A percentile compares a stretch with the other conserved stretches of the same genome.
Evolutionary conservation across 2,797 vertebrate species (phyloP).

Genomic region (Danio kyathit): DNA sequence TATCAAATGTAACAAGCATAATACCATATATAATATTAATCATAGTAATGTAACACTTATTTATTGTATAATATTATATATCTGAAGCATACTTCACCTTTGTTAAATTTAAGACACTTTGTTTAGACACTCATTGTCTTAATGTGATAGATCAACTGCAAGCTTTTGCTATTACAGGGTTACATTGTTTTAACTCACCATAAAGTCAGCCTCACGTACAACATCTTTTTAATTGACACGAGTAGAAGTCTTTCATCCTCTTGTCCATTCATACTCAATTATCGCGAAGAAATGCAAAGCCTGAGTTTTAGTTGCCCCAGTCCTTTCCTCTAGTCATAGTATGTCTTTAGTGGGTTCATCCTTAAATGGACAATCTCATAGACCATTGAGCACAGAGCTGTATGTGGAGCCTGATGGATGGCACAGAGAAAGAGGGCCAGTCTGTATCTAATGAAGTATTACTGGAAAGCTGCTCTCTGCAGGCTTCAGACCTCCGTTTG

Average conservation of each 20-base stretch:
- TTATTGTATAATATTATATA: background rate
- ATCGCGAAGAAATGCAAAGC: slow-evolving; percentile 11
- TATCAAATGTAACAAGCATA: too few relatives aligned
- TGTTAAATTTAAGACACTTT: background rate
- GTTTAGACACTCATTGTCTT: background rate
- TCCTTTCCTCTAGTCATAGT: slow-evolving; percentile 33
- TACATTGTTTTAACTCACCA: background rate
- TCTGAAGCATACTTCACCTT: background rate
- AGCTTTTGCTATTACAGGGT: background rate
- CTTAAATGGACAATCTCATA: slow-evolving; percentile 61
- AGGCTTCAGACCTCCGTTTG: slow-evolving; percentile 24
- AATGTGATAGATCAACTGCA: too few relatives aligned
- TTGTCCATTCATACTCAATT: background rate
- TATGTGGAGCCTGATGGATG: slow-evolving; percentile 56
- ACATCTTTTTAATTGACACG: slow-evolving; percentile 6
- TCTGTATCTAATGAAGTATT: slow-evolving; percentile 58
- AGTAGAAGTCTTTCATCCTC: background rate
- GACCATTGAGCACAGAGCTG: slow-evolving; percentile 53
- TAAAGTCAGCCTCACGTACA: background rate
- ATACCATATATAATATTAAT: too few relatives aligned
- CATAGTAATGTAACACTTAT: too few relatives aligned
- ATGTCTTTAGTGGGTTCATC: slow-evolving; percentile 51
- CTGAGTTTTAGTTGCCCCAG: slow-evolving; percentile 1
- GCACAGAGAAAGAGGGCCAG: slow-evolving; percentile 52
- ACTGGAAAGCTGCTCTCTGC: slow-evolving; percentile 48